These are phyloP conservation scores for Orthosia cruda DNA, from an alignment of 2,888 invertebrate genomes.

Conservation along the genomic window DNA sequence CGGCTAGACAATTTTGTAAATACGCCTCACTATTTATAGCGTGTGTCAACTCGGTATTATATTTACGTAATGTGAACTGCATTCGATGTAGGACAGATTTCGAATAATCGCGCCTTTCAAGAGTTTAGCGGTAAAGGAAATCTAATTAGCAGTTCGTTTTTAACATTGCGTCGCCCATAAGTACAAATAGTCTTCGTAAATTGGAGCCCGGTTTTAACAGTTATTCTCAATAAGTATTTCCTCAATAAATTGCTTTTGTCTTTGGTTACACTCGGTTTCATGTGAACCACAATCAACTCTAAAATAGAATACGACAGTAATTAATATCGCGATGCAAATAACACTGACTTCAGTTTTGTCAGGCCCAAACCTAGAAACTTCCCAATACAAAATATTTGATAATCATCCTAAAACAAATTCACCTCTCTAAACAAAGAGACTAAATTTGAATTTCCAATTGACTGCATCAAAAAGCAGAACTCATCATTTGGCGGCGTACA, in stretches of 20 bases:
- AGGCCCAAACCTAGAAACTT: neutral
- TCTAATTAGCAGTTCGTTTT: neutral
- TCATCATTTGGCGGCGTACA: no score
- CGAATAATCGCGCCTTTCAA: neutral
- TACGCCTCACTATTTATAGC: slow-evolving; percentile 49
- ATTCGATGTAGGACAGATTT: slow-evolving; percentile 7
- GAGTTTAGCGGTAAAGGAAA: neutral
- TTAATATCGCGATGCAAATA: neutral
- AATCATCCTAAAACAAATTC: neutral
- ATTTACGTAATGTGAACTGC: slow-evolving; percentile 18
- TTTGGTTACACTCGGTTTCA: neutral
- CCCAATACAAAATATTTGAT: neutral
- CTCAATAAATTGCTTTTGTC: neutral
- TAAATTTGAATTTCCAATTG: no score
- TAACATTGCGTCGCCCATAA: neutral
- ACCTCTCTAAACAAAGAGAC: no score
- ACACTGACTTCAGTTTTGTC: neutral
- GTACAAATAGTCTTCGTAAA: neutral
- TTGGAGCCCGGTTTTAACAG: neutral
- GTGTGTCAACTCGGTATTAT: slow-evolving; percentile 9
- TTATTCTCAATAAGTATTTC: neutral
- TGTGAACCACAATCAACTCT: neutral
- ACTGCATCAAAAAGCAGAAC: no score
- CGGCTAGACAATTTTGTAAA: slow-evolving; percentile 49
- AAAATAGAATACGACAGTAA: neutral